Evolutionary conservation across 2,888 invertebrate species (phyloP), one percentile per base, ranked within the genome.

Genomic region (Diplolepis rosae): DNA sequence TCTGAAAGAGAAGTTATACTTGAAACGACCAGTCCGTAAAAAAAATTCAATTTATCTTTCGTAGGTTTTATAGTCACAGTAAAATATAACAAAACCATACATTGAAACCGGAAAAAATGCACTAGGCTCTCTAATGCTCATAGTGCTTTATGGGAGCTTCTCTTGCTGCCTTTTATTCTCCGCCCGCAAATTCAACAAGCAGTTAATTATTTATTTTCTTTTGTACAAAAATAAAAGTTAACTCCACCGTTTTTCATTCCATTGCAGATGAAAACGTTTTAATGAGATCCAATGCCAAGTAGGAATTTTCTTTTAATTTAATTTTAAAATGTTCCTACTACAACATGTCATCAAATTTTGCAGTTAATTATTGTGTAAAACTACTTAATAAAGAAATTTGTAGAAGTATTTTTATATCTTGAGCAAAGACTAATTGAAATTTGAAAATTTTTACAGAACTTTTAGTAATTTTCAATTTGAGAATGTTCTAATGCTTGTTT

Each of bases 1-100:
- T 27, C 15, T n/a, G 18, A 61, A 28, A 39, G 27, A 15, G 15
- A 61, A 39, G 66, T 35, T 39, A 22, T 42, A 50, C 70, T 51
- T 4, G 50, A 50, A 56, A 45, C 42, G 22, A 4, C 39, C 50
- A 27, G 69, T 71, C 74, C 72, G 74, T 76, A 76, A 77, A 78
- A 80, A 78, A 77, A 76, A 78, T 78, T 79, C 79, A 77, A 80
- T 80, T 78, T 81, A 77, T 77, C 75, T 71, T 66, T 54, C 51
- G 68, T 71, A 30, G n/a, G n/a, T 15, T 52, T 15, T n/a, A 28
- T 52, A 7, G 7, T 28, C 13, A 54, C 9, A 32, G 30, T 52
- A 18, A 42, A 54, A 30, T 45, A 77, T 76, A 80, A 79, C 79
- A 77, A 79, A 77, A 71, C 66, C 66, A 71, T 73, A 67, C 66